Conservation (phyloP, 2,797 vertebrate genomes). For the Labroides dimidiatus region DNA sequence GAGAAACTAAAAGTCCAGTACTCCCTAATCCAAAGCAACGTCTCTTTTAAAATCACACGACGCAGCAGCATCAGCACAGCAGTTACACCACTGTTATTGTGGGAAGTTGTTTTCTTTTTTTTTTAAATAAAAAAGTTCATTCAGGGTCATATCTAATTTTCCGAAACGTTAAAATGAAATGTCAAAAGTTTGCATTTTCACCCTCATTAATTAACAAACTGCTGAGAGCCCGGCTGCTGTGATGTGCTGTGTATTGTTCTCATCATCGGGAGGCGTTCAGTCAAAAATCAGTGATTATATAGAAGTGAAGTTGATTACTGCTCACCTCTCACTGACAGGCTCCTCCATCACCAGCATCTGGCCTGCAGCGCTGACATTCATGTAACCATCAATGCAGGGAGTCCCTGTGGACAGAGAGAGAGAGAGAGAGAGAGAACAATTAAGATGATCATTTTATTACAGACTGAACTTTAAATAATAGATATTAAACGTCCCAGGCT, state of each 20-base stretch:
- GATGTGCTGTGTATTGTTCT: not conserved
- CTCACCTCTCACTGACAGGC: constrained; percentile 77
- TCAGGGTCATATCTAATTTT: no score
- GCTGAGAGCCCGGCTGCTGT: not conserved
- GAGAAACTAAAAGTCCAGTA: no score
- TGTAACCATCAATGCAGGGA: constrained; percentile 78
- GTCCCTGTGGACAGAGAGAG: constrained; percentile 65
- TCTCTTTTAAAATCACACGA: no score
- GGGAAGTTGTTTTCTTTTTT: no score
- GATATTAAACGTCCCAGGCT: constrained; percentile 6
- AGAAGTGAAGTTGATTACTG: constrained; percentile 8
- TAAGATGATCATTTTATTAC: constrained; percentile 24
- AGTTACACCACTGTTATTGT: no score
- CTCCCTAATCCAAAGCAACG: no score
- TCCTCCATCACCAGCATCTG: constrained; percentile 81
- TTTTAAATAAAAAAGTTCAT: no score
- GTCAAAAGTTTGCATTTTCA: not conserved
- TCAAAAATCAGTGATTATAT: constrained; percentile 10
- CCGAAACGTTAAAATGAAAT: not conserved
- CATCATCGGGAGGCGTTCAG: not conserved
- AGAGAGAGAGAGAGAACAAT: constrained; percentile 35
- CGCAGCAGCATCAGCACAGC: no score
- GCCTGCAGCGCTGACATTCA: constrained; percentile 78
- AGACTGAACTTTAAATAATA: constrained; percentile 28
- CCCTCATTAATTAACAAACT: no score